Evolutionary conservation across 2,888 invertebrate genomes (phyloP), one percentile per base, ranked within the genome.

Genomic region (Lordiphosa fenestrarum): DNA sequence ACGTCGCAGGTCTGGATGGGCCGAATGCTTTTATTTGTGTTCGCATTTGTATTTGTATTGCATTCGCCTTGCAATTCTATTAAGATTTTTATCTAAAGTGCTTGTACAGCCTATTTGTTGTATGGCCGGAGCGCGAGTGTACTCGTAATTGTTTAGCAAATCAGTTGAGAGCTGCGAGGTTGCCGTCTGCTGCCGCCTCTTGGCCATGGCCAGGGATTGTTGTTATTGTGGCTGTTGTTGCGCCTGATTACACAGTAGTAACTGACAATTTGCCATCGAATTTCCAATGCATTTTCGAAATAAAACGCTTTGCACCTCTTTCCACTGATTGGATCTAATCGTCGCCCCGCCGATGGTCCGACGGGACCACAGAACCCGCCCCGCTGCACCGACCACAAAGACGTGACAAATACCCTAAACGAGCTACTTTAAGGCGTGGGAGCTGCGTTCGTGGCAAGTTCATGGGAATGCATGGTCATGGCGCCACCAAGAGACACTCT

Each of bases 1-100:
- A 84, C 67, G 78, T 76, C 42, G 53, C 60, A 54, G 23, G 64
- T 67, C 37, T 13, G 15, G 50, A 30, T 53, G 30, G 19, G 21
- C 42, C 30, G n/a, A 40, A 25, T 65, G 30, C 57, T 36, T 54
- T 52, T 60, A 50, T 33, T 37, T 48, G 38, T 54, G 41, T 58
- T 46, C 51, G 49, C 50, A 54, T 40, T 37, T 42, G 41, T 46
- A 40, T 76, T 48, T 65, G 49, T 52, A 57, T 67, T 69, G 77
- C 83, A 78, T 68, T 68, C 73, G 72, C 69, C 70, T 66, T 66
- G 85, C 86, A 85, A 87, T 87, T 85, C 82, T 84, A 85, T 87
- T 87, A 86, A 84, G 85, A 85, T 86, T 76, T 71, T 71, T 82
- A 86, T 86, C 80, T 80, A 57, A 71, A 85, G 82, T 85, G 78